Evolutionary conservation across 2,888 invertebrate genomes (phyloP), one percentile per base, ranked within the genome.

Genomic region (Ophion slaviceki): DNA sequence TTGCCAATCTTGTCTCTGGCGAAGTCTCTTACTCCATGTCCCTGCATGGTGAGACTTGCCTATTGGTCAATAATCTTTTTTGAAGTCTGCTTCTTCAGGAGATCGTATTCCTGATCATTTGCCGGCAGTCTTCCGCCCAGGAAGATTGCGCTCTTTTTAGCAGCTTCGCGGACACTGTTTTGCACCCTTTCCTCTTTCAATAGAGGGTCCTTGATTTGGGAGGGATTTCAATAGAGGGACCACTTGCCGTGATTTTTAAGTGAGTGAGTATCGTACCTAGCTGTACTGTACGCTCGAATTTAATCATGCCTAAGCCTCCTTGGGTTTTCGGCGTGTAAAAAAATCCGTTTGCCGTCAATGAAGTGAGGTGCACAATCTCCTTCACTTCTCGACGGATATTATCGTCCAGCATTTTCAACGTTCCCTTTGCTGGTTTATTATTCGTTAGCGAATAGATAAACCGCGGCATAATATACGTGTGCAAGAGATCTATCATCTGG

Each of bases 401-500:
- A n/a, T 57, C 62, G 36, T 86, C 80, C 1, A 84, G 47, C 62
- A 78, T n/a, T 20, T 36, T 17, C 2, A 80, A 28, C 1, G 40
- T 59, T 11, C 28, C 66, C 6, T 0, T 59, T 0, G 64, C 17
- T 17, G 80, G 76, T 11, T 47, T 7, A 7, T 76, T 85, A 3
- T 79, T 66, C 32, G 64, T 45, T 1, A 82, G 17, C 10, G 40
- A n/a, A n/a, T 79, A 75, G 2, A 84, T 61, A 24, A 67, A 87
- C 1, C 57, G 40, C 1, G 87, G 83, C 8, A 83, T 24, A 0
- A 85, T 59, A 14, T 79, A 85, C 0, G n/a, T 53, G 28, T 70
- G 72, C 0, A 85, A 2, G 8, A 85, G 20, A 2, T 85, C 81
- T 0, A 83, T 0, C 45, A 78, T 87, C n/a, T 87, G 85, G 28